Percentiles rank a stretch among this genome's conserved stretches.
These are phyloP conservation scores for Echiichthys vipera DNA, from an alignment of 2,797 vertebrate species.

Conservation along the genomic window DNA sequence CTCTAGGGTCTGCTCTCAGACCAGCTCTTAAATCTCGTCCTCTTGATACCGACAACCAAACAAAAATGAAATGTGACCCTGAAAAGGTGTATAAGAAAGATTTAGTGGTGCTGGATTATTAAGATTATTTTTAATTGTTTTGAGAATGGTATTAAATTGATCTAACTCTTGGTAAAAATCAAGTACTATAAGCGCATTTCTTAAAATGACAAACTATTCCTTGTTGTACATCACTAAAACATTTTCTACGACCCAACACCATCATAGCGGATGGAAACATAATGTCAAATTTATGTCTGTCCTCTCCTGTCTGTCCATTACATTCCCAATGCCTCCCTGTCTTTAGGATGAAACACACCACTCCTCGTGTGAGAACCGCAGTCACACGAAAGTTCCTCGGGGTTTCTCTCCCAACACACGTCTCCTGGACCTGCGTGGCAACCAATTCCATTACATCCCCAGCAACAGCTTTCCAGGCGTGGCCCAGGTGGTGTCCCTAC, in stretches of 20 bases:
- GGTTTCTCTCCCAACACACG: slow-evolving; percentile 87
- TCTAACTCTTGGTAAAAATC: no score
- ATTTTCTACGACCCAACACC: not conserved
- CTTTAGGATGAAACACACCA: slow-evolving; percentile 83
- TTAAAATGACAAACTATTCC: not conserved
- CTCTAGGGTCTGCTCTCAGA: no score
- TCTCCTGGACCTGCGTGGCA: slow-evolving; percentile 90
- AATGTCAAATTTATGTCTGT: not conserved
- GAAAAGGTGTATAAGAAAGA: no score
- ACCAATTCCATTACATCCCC: slow-evolving; percentile 86
- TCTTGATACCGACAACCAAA: no score
- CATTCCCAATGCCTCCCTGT: not conserved
- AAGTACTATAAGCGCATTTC: not conserved
- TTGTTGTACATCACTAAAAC: not conserved
- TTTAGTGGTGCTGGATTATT: no score
- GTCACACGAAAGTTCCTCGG: slow-evolving; percentile 87
- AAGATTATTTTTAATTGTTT: no score
- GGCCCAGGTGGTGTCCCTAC: slow-evolving; percentile 88
- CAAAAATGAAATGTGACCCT: no score
- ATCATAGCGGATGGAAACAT: no score
- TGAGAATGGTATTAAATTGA: no score
- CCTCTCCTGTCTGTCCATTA: not conserved
- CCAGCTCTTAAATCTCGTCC: no score
- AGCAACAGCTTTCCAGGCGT: slow-evolving; percentile 86
- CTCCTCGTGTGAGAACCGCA: slow-evolving; percentile 87